Evolutionary conservation across 2,797 vertebrate genomes (phyloP).

Genomic region (Champsocephalus esox): DNA sequence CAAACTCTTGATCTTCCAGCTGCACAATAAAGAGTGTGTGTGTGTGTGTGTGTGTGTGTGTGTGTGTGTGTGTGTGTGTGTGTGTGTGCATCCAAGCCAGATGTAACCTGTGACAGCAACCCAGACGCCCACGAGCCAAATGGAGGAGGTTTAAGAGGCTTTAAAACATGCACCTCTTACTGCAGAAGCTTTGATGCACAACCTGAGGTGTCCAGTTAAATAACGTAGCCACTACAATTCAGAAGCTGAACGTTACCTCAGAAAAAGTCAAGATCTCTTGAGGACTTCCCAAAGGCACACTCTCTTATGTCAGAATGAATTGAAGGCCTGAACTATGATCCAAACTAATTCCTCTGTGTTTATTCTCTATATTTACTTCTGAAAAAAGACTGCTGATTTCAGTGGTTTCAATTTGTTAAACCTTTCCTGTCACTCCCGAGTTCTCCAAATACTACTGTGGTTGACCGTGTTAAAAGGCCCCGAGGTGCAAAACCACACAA

Average conservation of each 20-base stretch:
- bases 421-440: slow-evolving; percentile 12
- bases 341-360: slow-evolving; percentile 23
- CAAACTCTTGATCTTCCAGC: slow-evolving; percentile 64
- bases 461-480: slow-evolving; percentile 17
- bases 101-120: slow-evolving; percentile 57
- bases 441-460: slow-evolving; percentile 19
- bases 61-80: too few relatives aligned
- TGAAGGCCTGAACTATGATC: slow-evolving; percentile 8
- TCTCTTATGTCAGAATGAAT: slow-evolving; percentile 13
- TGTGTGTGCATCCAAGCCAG: slow-evolving; percentile 29
- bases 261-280: slow-evolving; percentile 14
- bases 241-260: slow-evolving; percentile 8
- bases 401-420: slow-evolving; percentile 22
- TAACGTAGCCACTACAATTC: slow-evolving; percentile 14
- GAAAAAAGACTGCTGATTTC: slow-evolving; percentile 14
- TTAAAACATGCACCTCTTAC: slow-evolving; percentile 60
- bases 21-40: slow-evolving; percentile 33
- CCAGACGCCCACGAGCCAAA: slow-evolving; percentile 62
- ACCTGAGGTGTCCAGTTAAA: slow-evolving; percentile 48
- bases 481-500: slow-evolving; percentile 22
- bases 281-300: slow-evolving; percentile 12
- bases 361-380: slow-evolving; percentile 19
- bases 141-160: slow-evolving; percentile 56
- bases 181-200: slow-evolving; percentile 59
- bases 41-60: slow-evolving; percentile 1